phyloP scores from a whole-genome alignment of 2,113 vertebrate genomes.

The Limnothrissa miodon region DNA sequence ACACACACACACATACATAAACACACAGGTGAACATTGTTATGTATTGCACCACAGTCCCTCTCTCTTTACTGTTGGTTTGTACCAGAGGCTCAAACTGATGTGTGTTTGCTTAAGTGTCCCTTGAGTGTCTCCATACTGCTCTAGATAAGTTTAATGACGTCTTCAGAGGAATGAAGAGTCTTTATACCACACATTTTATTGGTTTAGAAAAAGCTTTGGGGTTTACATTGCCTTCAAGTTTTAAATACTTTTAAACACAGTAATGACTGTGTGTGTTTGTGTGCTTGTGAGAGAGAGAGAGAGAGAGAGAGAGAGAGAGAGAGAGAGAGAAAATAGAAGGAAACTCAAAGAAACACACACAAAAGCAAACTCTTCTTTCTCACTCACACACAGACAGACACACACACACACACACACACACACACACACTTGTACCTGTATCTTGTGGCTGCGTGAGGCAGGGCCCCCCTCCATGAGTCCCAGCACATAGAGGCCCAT shows the following conservation, averaged over 20 bases:
- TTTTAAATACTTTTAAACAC: neutral
- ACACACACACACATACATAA: neutral
- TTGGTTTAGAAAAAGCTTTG: neutral
- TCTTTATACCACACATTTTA: neutral
- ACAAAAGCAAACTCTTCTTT: neutral
- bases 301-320: neutral
- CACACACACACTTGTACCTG: conserved; percentile 30
- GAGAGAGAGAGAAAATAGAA: neutral
- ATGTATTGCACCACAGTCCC: neutral
- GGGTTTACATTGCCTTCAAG: neutral
- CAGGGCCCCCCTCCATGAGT: conserved; percentile 60
- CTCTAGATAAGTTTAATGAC: neutral
- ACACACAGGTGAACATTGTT: neutral
- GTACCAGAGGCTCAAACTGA: neutral
- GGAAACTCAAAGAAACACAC: conserved; percentile 2
- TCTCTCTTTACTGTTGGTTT: neutral
- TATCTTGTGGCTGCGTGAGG: conserved; percentile 54
- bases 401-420: conserved; percentile 6
- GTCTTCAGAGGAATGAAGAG: neutral
- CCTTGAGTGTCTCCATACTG: neutral
- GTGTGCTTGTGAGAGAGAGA: neutral
- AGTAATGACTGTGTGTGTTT: neutral
- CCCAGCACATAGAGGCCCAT: conserved; percentile 92
- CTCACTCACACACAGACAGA: conserved; percentile 22
- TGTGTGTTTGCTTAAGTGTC: neutral